These are phyloP conservation scores for Cryptomyrus ogoouensis DNA, from an alignment of 2,113 vertebrate species.

Conservation along the genomic window DNA sequence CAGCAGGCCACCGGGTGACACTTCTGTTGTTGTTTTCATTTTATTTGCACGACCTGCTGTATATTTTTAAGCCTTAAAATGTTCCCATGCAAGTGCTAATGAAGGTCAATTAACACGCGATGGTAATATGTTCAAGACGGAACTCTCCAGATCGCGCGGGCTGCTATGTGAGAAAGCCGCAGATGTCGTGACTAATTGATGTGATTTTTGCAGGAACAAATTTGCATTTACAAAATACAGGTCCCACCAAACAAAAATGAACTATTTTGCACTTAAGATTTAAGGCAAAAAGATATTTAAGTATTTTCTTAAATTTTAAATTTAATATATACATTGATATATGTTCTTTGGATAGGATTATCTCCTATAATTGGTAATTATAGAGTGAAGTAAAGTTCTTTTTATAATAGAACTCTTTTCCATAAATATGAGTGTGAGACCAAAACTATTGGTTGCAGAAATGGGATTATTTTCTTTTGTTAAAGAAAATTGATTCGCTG, in stretches of 20 bases:
- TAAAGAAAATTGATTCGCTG: not conserved
- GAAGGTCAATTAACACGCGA: constrained; percentile 14
- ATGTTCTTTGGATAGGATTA: not conserved
- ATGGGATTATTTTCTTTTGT: not conserved
- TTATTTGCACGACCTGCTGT: not conserved
- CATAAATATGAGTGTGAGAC: not conserved
- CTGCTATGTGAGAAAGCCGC: constrained; percentile 11
- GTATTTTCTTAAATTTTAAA: not conserved
- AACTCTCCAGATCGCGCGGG: not conserved
- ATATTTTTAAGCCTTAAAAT: not conserved
- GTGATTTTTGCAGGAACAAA: constrained; percentile 19
- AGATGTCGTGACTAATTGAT: constrained; percentile 20
- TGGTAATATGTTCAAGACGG: constrained; percentile 5
- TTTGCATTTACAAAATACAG: constrained; percentile 13
- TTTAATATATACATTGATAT: not conserved
- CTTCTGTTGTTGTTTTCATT: not conserved
- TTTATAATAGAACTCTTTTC: not conserved
- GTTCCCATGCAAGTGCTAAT: not conserved
- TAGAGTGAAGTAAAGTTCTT: not conserved
- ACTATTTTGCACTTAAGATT: not conserved
- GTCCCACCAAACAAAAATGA: not conserved
- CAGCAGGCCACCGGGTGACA: not conserved
- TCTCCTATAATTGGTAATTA: not conserved
- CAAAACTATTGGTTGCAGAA: not conserved
- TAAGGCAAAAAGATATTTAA: not conserved